Conservation (phyloP, 2,888 invertebrate genomes). For the Epirrhoe tristata region DNA sequence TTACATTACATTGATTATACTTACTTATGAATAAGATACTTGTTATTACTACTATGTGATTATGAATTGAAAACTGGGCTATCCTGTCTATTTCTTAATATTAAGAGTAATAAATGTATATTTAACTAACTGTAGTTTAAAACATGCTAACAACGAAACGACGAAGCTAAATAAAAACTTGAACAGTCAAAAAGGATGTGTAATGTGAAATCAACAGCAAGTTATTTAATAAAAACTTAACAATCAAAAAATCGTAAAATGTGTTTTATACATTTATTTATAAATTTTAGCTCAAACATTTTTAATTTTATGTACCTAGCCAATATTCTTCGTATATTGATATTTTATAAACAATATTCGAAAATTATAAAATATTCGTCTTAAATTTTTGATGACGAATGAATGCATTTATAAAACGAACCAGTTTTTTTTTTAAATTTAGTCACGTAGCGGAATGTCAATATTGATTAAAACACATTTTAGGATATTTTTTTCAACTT, state of each 20-base stretch:
- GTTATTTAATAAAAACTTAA: slow-evolving; percentile 77
- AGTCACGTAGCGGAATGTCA: slow-evolving; percentile 26
- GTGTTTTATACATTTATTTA: slow-evolving; percentile 36
- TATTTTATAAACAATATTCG: no score
- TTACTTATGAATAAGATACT: slow-evolving; percentile 76
- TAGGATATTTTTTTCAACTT: slow-evolving; percentile 49
- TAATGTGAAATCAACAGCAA: slow-evolving; percentile 82
- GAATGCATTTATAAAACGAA: no score
- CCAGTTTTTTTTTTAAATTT: neutral
- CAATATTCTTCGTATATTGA: no score
- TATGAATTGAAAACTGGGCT: slow-evolving; percentile 84
- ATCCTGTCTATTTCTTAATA: slow-evolving; percentile 81
- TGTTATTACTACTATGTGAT: slow-evolving; percentile 72
- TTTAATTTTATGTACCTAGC: no score
- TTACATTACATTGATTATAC: slow-evolving; percentile 83
- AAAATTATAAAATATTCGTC: no score
- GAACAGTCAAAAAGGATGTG: slow-evolving; percentile 82
- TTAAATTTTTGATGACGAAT: no score
- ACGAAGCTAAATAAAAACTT: slow-evolving; percentile 72
- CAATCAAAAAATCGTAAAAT: slow-evolving; percentile 56
- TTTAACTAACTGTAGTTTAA: slow-evolving; percentile 76
- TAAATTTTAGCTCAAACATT: neutral
- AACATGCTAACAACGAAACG: slow-evolving; percentile 73
- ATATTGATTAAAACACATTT: slow-evolving; percentile 42
- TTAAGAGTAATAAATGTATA: slow-evolving; percentile 80